Evolutionary conservation across 2,888 invertebrate species (phyloP).

Genomic region (Callimorpha dominula): DNA sequence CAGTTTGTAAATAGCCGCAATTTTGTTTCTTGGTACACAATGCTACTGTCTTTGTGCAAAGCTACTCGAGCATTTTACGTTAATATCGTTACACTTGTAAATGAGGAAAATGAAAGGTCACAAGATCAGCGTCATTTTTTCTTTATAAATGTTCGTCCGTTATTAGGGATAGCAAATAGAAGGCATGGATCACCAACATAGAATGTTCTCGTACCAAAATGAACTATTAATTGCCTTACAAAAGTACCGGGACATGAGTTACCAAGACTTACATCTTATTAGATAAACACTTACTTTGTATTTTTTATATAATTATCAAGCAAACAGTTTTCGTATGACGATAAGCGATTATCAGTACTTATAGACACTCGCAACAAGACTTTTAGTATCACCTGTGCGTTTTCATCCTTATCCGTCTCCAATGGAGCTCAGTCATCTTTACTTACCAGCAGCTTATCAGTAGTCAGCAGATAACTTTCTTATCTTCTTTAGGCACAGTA

Average conservation of each 20-base stretch:
- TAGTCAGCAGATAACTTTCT: too few species aligned
- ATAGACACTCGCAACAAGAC: too few species aligned
- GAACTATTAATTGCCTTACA: background rate
- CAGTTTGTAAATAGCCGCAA: slow-evolving; percentile 62
- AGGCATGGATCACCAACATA: background rate
- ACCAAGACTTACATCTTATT: too few species aligned
- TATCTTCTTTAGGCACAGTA: too few species aligned
- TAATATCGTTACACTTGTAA: slow-evolving; percentile 4
- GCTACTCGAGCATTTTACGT: slow-evolving; percentile 1
- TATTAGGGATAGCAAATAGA: background rate
- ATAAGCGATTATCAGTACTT: too few species aligned
- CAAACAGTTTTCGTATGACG: too few species aligned
- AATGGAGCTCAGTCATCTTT: too few species aligned
- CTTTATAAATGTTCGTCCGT: background rate
- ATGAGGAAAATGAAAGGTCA: slow-evolving; percentile 21
- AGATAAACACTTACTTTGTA: background rate
- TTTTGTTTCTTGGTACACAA: slow-evolving; percentile 66
- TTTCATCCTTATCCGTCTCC: too few species aligned
- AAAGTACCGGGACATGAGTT: too few species aligned
- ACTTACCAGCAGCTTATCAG: too few species aligned
- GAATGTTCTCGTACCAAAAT: background rate
- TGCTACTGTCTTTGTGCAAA: slow-evolving; percentile 27
- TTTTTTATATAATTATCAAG: background rate
- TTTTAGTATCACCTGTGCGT: too few species aligned
- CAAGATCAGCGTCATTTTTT: background rate